Evolutionary conservation across 2,888 invertebrate species (phyloP).

Genomic region (Acronicta aceris): DNA sequence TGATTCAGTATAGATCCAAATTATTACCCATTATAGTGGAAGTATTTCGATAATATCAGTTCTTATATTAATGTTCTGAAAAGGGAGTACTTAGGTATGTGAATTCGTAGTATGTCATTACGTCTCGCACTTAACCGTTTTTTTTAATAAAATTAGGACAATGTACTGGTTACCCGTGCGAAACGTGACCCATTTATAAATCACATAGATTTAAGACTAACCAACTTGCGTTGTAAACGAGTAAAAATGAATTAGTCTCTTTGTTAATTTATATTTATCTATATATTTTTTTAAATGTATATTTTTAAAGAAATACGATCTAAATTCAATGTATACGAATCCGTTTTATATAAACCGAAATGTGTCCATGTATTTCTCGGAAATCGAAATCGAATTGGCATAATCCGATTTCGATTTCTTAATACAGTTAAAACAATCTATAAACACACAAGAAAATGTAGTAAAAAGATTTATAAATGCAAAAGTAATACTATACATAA

Average conservation of each 20-base stretch:
- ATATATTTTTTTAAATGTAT: no score
- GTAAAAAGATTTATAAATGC: no score
- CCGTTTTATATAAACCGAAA: no score
- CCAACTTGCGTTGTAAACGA: constrained; percentile 40
- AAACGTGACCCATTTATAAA: constrained; percentile 62
- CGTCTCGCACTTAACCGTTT: constrained; percentile 50
- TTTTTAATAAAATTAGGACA: constrained; percentile 65
- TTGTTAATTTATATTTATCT: constrained; percentile 4
- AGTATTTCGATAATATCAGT: constrained; percentile 39
- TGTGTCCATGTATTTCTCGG: no score
- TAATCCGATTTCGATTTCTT: no score
- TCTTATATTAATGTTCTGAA: constrained; percentile 32
- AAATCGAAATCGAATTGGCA: no score
- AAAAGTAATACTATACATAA: no score
- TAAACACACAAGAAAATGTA: no score
- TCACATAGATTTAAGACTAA: constrained; percentile 58
- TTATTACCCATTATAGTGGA: constrained; percentile 19
- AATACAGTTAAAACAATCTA: no score
- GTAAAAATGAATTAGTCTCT: constrained; percentile 23
- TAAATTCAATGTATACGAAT: no score
- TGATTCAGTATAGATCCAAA: constrained; percentile 30
- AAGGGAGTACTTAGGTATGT: constrained; percentile 17
- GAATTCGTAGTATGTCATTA: constrained; percentile 30
- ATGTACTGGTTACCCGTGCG: constrained; percentile 56
- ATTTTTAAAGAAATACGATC: no score